phyloP scores from a whole-genome alignment of 2,888 invertebrate genomes.

The Caenorhabditis imperialis region DNA sequence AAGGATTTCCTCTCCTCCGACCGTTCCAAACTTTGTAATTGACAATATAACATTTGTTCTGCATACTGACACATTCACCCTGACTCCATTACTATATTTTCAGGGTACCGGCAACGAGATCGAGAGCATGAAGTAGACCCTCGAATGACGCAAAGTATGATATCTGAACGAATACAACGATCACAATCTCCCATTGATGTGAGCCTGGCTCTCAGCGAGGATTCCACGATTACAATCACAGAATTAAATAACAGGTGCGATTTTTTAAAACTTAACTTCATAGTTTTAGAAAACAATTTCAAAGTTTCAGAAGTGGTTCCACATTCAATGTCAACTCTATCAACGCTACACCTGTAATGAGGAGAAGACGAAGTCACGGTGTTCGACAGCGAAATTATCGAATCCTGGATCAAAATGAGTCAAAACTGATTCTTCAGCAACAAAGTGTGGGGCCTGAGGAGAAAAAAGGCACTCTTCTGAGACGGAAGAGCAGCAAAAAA shows the following conservation, averaged over 20 bases:
- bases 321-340: constrained; percentile 37
- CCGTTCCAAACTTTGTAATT: constrained; percentile 13
- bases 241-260: constrained; percentile 48
- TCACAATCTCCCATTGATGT: constrained; percentile 54
- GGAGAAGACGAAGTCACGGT: constrained; percentile 42
- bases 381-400: constrained; percentile 51
- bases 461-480: constrained; percentile 38
- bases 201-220: constrained; percentile 56
- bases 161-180: constrained; percentile 45
- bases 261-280: too few relatives aligned
- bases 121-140: constrained; percentile 51
- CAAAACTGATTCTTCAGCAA: constrained; percentile 46
- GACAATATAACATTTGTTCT: constrained; percentile 19
- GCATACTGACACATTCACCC: neutral
- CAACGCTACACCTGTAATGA: constrained; percentile 52
- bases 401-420: constrained; percentile 53
- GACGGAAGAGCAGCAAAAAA: constrained; percentile 50
- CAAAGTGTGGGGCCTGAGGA: constrained; percentile 37
- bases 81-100: neutral
- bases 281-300: neutral
- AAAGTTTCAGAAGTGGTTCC: constrained; percentile 19
- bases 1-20: constrained; percentile 20
- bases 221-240: constrained; percentile 55
- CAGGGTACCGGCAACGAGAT: constrained; percentile 50
- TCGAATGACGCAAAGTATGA: constrained; percentile 57